Conservation (phyloP, 2,797 vertebrate genomes). For the Urosaurus nigricauda region DNA sequence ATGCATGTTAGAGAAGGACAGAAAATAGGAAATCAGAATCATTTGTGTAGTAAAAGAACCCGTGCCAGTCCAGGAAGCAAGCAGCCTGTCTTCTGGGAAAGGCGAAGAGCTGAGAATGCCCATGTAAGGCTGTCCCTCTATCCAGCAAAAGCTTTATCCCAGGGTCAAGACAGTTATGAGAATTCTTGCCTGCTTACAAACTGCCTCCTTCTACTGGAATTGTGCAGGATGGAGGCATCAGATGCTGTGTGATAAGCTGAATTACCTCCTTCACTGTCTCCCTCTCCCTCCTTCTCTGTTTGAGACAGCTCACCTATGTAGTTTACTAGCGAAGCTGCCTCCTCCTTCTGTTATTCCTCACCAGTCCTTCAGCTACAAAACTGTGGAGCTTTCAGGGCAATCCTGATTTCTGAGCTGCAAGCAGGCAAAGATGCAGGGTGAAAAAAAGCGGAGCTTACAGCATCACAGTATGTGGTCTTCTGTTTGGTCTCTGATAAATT, state of each 20-base stretch:
- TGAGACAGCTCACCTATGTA: neutral
- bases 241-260: neutral
- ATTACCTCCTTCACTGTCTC: neutral
- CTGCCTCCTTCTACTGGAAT: neutral
- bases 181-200: conserved; percentile 7
- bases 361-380: neutral
- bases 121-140: conserved; percentile 48
- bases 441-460: neutral
- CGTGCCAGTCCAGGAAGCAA: conserved; percentile 4
- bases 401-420: neutral
- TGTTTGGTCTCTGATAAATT: neutral
- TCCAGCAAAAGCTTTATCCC: conserved; percentile 1
- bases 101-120: conserved; percentile 32
- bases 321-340: neutral
- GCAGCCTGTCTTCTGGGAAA: conserved; percentile 38
- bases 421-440: neutral
- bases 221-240: neutral
- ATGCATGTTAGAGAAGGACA: neutral
- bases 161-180: neutral
- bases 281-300: neutral
- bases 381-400: neutral
- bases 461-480: neutral
- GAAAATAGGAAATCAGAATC: neutral
- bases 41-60: neutral
- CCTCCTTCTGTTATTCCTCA: neutral